A percentile compares a stretch with the other conserved stretches of the same genome.
phyloP scores from a whole-genome alignment of 2,888 invertebrate species.

The Callosobruchus maculatus region DNA sequence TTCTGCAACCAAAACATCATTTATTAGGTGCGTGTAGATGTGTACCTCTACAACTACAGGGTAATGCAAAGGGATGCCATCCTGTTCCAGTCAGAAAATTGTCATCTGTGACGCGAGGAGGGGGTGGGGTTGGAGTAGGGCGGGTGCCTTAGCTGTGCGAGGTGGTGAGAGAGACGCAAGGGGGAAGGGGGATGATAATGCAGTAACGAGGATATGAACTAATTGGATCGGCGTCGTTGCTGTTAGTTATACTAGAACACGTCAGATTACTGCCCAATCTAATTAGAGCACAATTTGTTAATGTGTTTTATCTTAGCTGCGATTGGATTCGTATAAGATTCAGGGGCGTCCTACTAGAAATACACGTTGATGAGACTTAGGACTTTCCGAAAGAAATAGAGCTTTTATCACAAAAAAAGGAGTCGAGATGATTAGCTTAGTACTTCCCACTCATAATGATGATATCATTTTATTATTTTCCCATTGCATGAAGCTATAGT shows the following conservation, averaged over 20 bases:
- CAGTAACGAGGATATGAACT: slow-evolving; percentile 38
- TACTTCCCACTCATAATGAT: no score
- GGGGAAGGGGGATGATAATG: slow-evolving; percentile 27
- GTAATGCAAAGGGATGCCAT: background rate
- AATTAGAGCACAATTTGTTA: slow-evolving; percentile 52
- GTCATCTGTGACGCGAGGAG: background rate
- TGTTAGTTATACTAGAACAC: slow-evolving; percentile 44
- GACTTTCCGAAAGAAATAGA: no score
- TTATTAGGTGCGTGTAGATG: no score
- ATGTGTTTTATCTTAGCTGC: slow-evolving; percentile 50
- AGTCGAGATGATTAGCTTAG: no score
- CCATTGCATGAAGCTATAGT: no score
- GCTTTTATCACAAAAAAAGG: no score
- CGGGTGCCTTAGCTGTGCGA: background rate
- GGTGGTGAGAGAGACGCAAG: slow-evolving; percentile 3
- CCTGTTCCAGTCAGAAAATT: background rate
- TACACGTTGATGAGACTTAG: no score
- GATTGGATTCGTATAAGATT: slow-evolving; percentile 44
- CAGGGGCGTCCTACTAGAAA: slow-evolving; percentile 10
- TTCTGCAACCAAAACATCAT: no score
- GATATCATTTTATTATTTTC: no score
- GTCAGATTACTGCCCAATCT: slow-evolving; percentile 52
- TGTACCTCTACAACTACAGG: no score
- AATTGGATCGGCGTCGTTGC: slow-evolving; percentile 43
- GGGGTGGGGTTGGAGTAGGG: background rate